These are phyloP conservation scores for Alosa alosa DNA, from an alignment of 2,113 vertebrate species.

Conservation along the genomic window DNA sequence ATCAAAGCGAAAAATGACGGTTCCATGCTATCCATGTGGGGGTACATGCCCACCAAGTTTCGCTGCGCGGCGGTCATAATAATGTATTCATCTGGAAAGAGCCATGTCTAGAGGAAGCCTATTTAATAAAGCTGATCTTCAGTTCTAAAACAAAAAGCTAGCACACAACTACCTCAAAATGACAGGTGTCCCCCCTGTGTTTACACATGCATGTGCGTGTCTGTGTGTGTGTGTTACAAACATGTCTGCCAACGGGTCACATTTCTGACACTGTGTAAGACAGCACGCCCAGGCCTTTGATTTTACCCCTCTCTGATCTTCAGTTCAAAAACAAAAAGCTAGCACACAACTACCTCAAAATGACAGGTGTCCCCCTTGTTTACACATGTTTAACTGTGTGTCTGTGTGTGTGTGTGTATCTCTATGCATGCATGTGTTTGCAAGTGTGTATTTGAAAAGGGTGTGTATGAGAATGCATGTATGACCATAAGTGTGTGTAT, in stretches of 20 bases:
- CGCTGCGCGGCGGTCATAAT: no score
- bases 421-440: background rate
- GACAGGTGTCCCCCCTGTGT: background rate
- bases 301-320: slow-evolving; percentile 23
- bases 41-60: no score
- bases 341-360: slow-evolving; percentile 2
- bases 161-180: background rate
- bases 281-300: slow-evolving; percentile 18
- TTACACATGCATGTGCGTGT: slow-evolving; percentile 26
- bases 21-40: no score
- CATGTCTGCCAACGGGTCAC: slow-evolving; percentile 28
- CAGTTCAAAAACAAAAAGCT: slow-evolving; percentile 15
- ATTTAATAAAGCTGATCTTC: slow-evolving; percentile 16
- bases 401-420: background rate
- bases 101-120: no score
- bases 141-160: slow-evolving; percentile 13
- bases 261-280: slow-evolving; percentile 18
- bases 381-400: background rate
- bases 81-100: no score
- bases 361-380: background rate
- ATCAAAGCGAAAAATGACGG: no score
- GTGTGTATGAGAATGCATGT: background rate
- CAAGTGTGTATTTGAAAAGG: background rate
- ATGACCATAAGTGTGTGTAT: background rate
- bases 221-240: slow-evolving; percentile 25